Evolutionary conservation across 2,113 vertebrate species (phyloP), one percentile per base, ranked within the genome.

Genomic region (Ancistrus triradiatus): DNA sequence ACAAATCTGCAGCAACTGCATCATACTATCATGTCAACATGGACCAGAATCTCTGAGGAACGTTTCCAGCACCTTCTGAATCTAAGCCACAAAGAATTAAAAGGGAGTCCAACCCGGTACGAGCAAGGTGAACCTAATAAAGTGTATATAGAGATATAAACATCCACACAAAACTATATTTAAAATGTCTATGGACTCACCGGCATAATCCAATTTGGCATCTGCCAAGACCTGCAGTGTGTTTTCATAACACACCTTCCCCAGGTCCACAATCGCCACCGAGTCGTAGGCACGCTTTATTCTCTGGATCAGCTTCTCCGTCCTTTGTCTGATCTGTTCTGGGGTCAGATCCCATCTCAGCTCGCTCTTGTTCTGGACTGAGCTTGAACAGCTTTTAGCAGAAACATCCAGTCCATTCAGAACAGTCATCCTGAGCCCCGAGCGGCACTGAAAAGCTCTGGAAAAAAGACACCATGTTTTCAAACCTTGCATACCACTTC

Each of bases 321-420:
- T 89, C 59, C 68, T 81, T 40, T 74, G 70, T 74, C 70, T 82
- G 52, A 95, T 95, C 72, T 93, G 85, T 6, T 90, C 90, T 17
- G 95, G 91, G 28, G 87, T 87, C 66, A 95, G 77, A 74, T 98
- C 89, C 95, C 95, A 98, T 63, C 84, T 86, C 70, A 92, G 81
- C 2, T 84, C 38, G 62, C 87, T 91, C 59, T 4, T 81, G 63
- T 74, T 74, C 14, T 56, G 38, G 4, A 68, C 72, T 9, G 78
- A 69, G 52, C 66, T 86, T 62, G 86, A 89, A 58, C 77, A 58
- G 14, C 75, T 71, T 49, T 80, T 83, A 67, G 79, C 48, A 13
- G 79, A 66, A 24, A 73, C 40, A 24, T 63, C 64, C 3, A 73
- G 50, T 50, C 82, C 82, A 33, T 83, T 80, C 62, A 89, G 88